A percentile compares a stretch with the other conserved stretches of the same genome.
phyloP scores from a whole-genome alignment of 1,140 invertebrate species.

The Heliconius hewitsoni region DNA sequence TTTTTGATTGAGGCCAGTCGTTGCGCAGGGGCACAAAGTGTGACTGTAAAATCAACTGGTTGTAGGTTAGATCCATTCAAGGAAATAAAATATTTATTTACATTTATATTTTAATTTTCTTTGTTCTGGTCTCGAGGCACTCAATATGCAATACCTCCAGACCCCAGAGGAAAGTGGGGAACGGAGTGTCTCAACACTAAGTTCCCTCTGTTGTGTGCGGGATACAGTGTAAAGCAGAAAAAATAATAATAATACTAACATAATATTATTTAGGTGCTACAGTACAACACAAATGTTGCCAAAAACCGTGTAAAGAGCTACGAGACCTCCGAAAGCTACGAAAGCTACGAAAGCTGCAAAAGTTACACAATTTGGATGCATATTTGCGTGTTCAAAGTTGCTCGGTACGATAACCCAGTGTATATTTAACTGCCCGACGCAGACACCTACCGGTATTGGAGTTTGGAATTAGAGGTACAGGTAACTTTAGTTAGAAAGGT shows the following conservation, averaged over 20 bases:
- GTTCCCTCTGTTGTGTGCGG: too few species aligned
- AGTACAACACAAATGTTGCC: not conserved
- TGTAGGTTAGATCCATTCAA: too few species aligned
- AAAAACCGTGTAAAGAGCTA: constrained; percentile 6
- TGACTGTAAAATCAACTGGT: too few species aligned
- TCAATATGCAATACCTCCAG: too few species aligned
- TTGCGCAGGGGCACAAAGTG: too few species aligned
- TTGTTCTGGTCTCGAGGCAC: not conserved
- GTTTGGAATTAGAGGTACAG: not conserved
- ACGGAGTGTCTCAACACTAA: too few species aligned
- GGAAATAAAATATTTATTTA: too few species aligned
- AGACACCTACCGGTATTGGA: not conserved
- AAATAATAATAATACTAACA: not conserved
- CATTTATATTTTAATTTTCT: too few species aligned
- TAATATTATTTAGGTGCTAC: not conserved
- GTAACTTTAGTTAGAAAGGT: not conserved
- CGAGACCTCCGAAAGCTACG: not conserved
- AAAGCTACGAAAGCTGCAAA: not conserved
- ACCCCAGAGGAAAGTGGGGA: too few species aligned
- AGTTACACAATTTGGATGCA: constrained; percentile 12
- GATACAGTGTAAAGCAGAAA: too few species aligned
- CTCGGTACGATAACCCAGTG: constrained; percentile 6
- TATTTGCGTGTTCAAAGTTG: constrained; percentile 15
- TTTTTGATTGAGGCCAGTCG: too few species aligned
- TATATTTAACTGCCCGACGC: constrained; percentile 12